These are phyloP conservation scores for Heterodera schachtii DNA, from an alignment of 1,140 invertebrate genomes.

Conservation along the genomic window DNA sequence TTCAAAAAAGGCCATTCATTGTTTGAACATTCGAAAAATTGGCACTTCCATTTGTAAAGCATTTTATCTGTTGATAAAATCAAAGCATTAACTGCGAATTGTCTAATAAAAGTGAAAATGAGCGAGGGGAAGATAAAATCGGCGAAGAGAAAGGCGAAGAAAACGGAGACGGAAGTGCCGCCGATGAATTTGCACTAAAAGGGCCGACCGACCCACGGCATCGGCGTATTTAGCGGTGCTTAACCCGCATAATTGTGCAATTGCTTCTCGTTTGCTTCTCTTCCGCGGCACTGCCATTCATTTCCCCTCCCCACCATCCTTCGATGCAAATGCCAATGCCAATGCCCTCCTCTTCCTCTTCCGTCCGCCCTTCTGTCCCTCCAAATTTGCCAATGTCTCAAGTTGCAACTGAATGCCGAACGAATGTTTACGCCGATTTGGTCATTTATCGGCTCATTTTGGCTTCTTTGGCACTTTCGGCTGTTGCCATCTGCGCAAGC, in stretches of 20 bases:
- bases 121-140: not conserved
- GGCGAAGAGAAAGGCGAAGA: not conserved
- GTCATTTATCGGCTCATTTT: constrained; percentile 14
- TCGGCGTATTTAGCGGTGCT: too few species aligned
- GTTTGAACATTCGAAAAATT: too few species aligned
- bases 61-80: too few species aligned
- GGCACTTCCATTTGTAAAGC: too few species aligned
- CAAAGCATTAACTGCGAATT: too few species aligned
- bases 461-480: constrained; percentile 17
- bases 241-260: not conserved
- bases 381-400: constrained; percentile 7
- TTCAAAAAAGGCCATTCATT: too few species aligned
- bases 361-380: not conserved
- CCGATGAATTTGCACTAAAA: too few species aligned
- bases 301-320: too few species aligned
- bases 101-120: too few species aligned
- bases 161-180: not conserved
- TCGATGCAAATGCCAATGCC: not conserved
- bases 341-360: not conserved
- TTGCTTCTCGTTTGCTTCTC: not conserved
- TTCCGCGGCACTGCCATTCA: too few species aligned
- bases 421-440: not conserved
- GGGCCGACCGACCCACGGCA: too few species aligned
- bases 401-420: not conserved
- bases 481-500: constrained; percentile 20